These are phyloP conservation scores for Urophycis tenuis DNA, from an alignment of 2,797 vertebrate species.

Conservation along the genomic window DNA sequence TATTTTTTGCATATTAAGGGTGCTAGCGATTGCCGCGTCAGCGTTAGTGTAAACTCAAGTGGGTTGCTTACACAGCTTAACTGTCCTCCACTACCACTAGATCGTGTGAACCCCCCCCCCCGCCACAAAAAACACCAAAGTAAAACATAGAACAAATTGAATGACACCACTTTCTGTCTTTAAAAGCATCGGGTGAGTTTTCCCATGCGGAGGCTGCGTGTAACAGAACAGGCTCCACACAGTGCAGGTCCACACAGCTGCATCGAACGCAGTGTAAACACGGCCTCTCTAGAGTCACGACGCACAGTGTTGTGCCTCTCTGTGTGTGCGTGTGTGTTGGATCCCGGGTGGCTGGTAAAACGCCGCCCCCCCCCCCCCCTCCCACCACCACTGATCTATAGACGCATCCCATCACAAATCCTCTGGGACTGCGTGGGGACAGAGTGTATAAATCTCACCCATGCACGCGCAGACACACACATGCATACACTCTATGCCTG, in stretches of 20 bases:
- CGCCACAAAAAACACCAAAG: background rate
- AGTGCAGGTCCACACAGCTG: background rate
- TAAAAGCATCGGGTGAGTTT: background rate
- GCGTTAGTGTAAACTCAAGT: background rate
- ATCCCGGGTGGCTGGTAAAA: background rate
- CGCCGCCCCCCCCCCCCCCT: background rate
- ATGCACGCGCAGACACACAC: conserved; percentile 3
- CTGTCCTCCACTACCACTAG: background rate
- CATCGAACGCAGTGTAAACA: background rate
- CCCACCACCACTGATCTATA: background rate
- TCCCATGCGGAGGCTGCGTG: background rate
- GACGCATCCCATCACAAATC: background rate
- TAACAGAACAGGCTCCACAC: background rate
- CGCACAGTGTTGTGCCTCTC: background rate
- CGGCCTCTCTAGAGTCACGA: background rate
- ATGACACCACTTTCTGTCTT: background rate
- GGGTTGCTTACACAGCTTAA: background rate
- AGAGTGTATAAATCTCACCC: background rate
- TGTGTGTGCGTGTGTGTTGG: background rate
- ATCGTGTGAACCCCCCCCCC: too few relatives aligned
- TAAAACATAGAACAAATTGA: background rate
- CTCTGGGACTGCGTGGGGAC: background rate
- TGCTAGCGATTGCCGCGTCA: background rate
- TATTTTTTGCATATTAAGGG: too few relatives aligned
- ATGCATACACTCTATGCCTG: background rate